Conservation (phyloP, 2,888 invertebrate species). For the Eupsilia transversa region DNA sequence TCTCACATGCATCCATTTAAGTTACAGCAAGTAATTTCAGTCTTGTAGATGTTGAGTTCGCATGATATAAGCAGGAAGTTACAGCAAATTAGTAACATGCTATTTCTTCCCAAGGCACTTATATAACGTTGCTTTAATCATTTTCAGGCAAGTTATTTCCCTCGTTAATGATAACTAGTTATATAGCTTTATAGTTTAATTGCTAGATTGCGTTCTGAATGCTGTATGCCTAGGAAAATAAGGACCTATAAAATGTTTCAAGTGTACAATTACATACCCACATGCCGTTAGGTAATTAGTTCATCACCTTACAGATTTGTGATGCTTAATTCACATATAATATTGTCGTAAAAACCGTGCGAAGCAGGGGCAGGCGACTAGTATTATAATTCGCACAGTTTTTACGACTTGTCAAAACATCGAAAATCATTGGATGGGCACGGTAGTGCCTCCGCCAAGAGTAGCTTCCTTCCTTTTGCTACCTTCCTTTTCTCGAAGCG, state of each 20-base stretch:
- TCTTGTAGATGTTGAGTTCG: constrained; percentile 10
- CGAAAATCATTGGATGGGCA: too few species aligned
- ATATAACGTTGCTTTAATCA: constrained; percentile 44
- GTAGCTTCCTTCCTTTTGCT: neutral
- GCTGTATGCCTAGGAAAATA: constrained; percentile 32
- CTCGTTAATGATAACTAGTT: constrained; percentile 48
- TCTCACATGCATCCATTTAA: constrained; percentile 41
- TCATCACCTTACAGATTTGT: constrained; percentile 15
- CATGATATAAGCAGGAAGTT: constrained; percentile 40
- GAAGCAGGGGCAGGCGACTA: too few species aligned
- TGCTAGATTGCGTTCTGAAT: constrained; percentile 40
- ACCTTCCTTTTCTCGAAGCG: neutral
- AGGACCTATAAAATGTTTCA: constrained; percentile 19
- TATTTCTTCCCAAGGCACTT: constrained; percentile 28
- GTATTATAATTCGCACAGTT: too few species aligned
- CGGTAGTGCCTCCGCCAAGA: too few species aligned
- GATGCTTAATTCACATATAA: constrained; percentile 13
- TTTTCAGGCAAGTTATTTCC: constrained; percentile 54
- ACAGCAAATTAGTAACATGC: constrained; percentile 29
- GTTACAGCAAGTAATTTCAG: constrained; percentile 33
- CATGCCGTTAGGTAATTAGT: constrained; percentile 19
- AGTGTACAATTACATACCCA: constrained; percentile 3
- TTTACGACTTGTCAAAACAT: neutral
- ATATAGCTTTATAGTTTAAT: constrained; percentile 56
- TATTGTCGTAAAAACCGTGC: neutral